Evolutionary conservation across 1,140 invertebrate species (phyloP).

Genomic region (Formica exsecta): DNA sequence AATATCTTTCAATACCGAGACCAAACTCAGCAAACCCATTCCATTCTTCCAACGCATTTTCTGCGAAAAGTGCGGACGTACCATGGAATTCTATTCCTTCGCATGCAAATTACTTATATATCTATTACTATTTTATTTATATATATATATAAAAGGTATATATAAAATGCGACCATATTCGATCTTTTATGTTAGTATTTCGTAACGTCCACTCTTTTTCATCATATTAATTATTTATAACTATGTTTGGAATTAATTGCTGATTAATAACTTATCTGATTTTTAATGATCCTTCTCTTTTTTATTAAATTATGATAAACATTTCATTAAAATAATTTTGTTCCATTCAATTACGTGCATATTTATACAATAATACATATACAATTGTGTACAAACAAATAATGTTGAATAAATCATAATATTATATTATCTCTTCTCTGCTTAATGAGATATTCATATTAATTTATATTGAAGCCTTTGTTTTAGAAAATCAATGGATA

Average conservation of each 20-base stretch:
- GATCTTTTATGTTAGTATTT: slow-evolving; percentile 30
- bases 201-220: background rate
- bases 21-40: background rate
- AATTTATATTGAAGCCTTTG: slow-evolving; percentile 11
- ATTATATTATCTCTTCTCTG: background rate
- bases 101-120: background rate
- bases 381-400: too few relatives aligned
- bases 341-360: background rate
- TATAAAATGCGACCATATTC: background rate
- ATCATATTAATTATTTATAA: slow-evolving; percentile 11
- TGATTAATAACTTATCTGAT: background rate
- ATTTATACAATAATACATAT: background rate
- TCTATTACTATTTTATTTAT: too few relatives aligned
- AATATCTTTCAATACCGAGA: slow-evolving; percentile 14
- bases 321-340: slow-evolving; percentile 20
- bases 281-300: background rate
- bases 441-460: slow-evolving; percentile 4
- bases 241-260: background rate
- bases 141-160: too few relatives aligned
- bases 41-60: background rate
- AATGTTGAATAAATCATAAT: slow-evolving; percentile 5
- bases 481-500: slow-evolving; percentile 4
- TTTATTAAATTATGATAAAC: slow-evolving; percentile 11
- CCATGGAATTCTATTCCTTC: slow-evolving; percentile 19
- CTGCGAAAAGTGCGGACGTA: background rate